These are phyloP conservation scores for Helicoverpa assulta DNA, from an alignment of 2,888 invertebrate species.

Conservation along the genomic window DNA sequence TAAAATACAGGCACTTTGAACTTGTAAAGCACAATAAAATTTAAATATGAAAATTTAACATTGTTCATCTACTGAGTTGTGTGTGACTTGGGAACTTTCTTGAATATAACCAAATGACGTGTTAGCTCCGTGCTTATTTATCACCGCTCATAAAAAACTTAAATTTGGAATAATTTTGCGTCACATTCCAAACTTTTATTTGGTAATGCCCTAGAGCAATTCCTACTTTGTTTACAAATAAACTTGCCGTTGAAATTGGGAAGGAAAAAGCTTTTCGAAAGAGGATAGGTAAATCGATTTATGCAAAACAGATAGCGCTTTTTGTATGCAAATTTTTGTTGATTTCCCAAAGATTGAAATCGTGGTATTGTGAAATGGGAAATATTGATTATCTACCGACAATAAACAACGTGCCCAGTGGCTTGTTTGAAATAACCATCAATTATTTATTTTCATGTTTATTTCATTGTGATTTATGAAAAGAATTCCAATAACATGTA, in stretches of 20 bases:
- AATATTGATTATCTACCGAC: constrained; percentile 81
- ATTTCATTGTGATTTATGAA: constrained; percentile 38
- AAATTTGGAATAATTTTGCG: constrained; percentile 80
- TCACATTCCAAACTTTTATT: constrained; percentile 85
- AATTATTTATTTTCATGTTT: constrained; percentile 53
- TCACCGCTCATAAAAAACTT: constrained; percentile 67
- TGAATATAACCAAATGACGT: constrained; percentile 63
- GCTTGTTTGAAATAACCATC: constrained; percentile 65
- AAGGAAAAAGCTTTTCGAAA: constrained; percentile 88
- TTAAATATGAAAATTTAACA: constrained; percentile 26
- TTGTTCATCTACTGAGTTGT: constrained; percentile 24
- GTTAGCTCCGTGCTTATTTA: constrained; percentile 64
- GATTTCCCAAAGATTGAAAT: constrained; percentile 89
- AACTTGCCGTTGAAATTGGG: constrained; percentile 87
- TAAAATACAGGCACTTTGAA: not conserved
- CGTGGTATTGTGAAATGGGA: constrained; percentile 84
- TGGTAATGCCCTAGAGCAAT: constrained; percentile 88
- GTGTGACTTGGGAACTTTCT: constrained; percentile 48
- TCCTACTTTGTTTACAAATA: constrained; percentile 89
- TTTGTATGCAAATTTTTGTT: constrained; percentile 89
- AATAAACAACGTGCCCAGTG: constrained; percentile 70
- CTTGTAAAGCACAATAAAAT: constrained; percentile 21
- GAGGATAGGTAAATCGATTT: constrained; percentile 89
- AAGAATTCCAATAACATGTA: constrained; percentile 20
- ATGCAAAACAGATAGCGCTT: constrained; percentile 89